phyloP scores from a whole-genome alignment of 2,888 invertebrate species.

The Nezara viridula region DNA sequence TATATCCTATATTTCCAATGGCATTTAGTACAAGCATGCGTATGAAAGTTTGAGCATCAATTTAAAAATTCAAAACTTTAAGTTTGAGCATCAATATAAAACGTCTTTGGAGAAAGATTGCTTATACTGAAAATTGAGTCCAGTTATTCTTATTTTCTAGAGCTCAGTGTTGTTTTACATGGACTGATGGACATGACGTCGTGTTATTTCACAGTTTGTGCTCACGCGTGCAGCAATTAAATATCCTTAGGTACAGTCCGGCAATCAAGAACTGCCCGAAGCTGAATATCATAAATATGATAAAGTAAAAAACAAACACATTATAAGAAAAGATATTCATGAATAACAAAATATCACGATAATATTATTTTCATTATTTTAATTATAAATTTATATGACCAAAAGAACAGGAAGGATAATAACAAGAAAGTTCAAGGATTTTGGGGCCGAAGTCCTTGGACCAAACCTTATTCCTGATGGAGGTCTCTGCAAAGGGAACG shows the following conservation, averaged over 20 bases:
- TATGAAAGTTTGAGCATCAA: too few relatives aligned
- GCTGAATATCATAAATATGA: background rate
- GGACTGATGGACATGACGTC: background rate
- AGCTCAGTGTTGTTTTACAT: background rate
- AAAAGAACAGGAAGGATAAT: background rate
- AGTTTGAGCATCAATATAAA: too few relatives aligned
- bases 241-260: background rate
- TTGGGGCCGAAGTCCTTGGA: background rate
- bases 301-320: background rate
- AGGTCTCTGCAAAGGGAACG: background rate
- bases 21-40: too few relatives aligned
- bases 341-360: too few relatives aligned
- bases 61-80: too few relatives aligned
- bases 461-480: background rate
- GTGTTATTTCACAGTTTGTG: background rate
- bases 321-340: too few relatives aligned
- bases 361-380: background rate
- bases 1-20: too few relatives aligned
- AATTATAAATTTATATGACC: background rate
- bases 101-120: too few relatives aligned
- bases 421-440: slow-evolving; percentile 24
- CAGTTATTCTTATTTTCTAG: background rate
- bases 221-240: background rate
- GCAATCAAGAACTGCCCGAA: background rate
- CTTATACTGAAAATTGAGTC: background rate